Base-by-base conservation (phyloP, 2,113 vertebrate species). In the Passer montanus region DNA sequence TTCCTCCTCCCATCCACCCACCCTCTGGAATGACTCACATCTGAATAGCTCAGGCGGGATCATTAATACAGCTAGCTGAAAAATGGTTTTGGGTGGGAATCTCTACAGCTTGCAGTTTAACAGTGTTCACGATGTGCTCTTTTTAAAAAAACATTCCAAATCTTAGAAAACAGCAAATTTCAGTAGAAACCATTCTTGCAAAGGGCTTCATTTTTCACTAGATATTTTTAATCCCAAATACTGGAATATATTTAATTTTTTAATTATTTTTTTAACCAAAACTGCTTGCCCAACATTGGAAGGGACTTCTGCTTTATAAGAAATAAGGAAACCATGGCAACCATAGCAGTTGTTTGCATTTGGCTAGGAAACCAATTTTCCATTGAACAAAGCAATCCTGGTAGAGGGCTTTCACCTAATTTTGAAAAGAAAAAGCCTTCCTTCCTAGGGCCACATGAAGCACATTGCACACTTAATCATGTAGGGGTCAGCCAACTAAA, bases 261-360 rank as follows among this genome's bases (percentile, higher is more conserved):
- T 39, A 11, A 21, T 67, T 33, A 31, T 46, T 62, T 49, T 72
- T 35, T 33, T 1, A 24, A 56, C 39, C 56, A 89, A 80, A 85
- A 91, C 24, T 90, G 52, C 75, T 91, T 91, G 87, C 49, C 68
- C 33, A 90, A 44, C 26, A 10, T 68, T 75, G 60, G 79, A 90
- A 92, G 43, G 55, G 31, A 67, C 35, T 91, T 95, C 60, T 87
- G 27, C 75, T 87, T 95, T 62, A 79, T 73, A 60, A 91, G 72
- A 91, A 83, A 88, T 74, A 43, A 87, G 67, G 87, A 83, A 92
- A 94, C 94, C 90, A 94, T 97, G 67, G 92, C 83, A 96, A 96
- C 90, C 64, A 63, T 75, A 81, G 73, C 15, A 21, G 64, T 74
- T 91, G 76, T 93, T 96, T 95, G 68, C 72, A 86, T 95, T 95